Base-by-base conservation (phyloP, 2,797 vertebrate genomes). In the Myiotriccus ornatus region DNA sequence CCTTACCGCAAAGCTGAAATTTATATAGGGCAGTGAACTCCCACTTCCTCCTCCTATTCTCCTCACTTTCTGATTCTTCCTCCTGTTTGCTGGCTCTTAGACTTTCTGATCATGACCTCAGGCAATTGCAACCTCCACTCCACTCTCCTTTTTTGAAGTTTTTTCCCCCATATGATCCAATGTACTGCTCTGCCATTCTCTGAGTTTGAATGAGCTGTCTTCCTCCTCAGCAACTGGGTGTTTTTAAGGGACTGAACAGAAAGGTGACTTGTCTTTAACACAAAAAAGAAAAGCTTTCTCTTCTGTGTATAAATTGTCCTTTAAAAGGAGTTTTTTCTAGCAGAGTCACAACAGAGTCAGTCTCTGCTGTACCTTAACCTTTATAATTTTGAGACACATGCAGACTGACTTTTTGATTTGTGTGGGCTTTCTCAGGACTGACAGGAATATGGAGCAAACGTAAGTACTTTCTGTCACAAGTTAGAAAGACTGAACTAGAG, bases 141-240 rank as follows among this genome's bases (percentile, higher is more conserved):
- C 12, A 20, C 41, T 0, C 0, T 14, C 15, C 7, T 82, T 35
- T 57, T 67, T 16, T 50, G 25, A 50, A 16, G 25, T 5, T 10
- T 21, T 87, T 13, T 52, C 62, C 21, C 20, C 21, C 8, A 10
- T 30, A 18, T 0, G 2, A 20, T 71, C 13, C 17, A 17, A 43
- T 5, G 2, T 34, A 37, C 10, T 3, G 1, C 27, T 57, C 50
- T 73, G 14, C 10, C 2, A 1, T 43, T 91, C 12, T 49, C 22
- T 74, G 20, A 12, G 12, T 74, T 47, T 86, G 43, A 57, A 68
- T 65, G 59, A 82, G 12, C 34, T 65, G 9, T 30, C 27, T 79
- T 93, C 53, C 21, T 71, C 23, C 39, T 50, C 35, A 64, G 24
- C 2, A 5, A 8, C 27, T 53, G 13, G 0, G 3, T 50, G 6